phyloP scores from a whole-genome alignment of 2,797 vertebrate species.

The Amblyopsis hoosieri region DNA sequence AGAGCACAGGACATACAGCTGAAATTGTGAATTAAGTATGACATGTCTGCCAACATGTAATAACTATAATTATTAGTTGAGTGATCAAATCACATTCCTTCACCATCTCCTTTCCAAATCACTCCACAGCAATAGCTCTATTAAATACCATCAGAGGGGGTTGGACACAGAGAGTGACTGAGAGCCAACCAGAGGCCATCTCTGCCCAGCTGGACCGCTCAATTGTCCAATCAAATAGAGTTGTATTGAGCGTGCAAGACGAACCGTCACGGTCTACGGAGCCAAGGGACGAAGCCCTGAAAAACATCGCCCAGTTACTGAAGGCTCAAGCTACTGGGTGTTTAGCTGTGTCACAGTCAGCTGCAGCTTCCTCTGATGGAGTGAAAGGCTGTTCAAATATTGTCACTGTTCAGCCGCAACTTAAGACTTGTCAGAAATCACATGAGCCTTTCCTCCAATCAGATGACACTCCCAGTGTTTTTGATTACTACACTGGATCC shows the following conservation, averaged over 20 bases:
- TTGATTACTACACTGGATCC: conserved; percentile 35
- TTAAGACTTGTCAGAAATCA: not conserved
- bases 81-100: too few relatives aligned
- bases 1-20: too few relatives aligned
- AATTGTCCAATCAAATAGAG: conserved; percentile 29
- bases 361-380: not conserved
- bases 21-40: too few relatives aligned
- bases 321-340: conserved; percentile 5
- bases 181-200: conserved; percentile 6
- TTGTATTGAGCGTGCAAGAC: conserved; percentile 24
- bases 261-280: not conserved
- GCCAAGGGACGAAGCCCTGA: not conserved
- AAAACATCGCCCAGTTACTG: not conserved
- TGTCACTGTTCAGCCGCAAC: not conserved
- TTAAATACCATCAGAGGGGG: conserved; percentile 38
- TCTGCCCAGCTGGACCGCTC: conserved; percentile 6
- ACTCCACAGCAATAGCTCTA: conserved; percentile 43
- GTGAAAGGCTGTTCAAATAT: not conserved
- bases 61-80: too few relatives aligned
- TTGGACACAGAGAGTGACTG: not conserved
- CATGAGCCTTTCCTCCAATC: not conserved
- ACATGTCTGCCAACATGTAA: too few relatives aligned
- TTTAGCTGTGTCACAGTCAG: not conserved
- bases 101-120: conserved; percentile 1
- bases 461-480: conserved; percentile 16